Evolutionary conservation across 1,140 invertebrate species (phyloP).

Genomic region (Drosophila busckii): DNA sequence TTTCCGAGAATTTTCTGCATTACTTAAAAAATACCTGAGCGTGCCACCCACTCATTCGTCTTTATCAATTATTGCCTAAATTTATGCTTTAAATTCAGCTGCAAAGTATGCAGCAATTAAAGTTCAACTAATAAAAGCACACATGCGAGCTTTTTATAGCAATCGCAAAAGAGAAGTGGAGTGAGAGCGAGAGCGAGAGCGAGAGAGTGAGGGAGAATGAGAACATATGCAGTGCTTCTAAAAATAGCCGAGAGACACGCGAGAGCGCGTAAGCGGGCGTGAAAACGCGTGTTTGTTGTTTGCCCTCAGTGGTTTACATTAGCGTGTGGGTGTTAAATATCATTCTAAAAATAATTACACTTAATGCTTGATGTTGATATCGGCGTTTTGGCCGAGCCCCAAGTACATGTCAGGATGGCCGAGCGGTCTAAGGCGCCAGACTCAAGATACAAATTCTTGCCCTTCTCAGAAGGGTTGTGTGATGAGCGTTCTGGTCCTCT

Average conservation of each 20-base stretch:
- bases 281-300: constrained; percentile 63
- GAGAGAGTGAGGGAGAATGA: constrained; percentile 1
- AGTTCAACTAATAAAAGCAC: constrained; percentile 23
- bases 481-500: constrained; percentile 87
- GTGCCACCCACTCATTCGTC: no score
- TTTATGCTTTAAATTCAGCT: constrained; percentile 9
- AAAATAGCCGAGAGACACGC: constrained; percentile 62
- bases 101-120: constrained; percentile 58
- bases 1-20: no score
- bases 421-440: constrained; percentile 87
- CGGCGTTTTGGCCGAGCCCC: background rate
- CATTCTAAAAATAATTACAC: constrained; percentile 6
- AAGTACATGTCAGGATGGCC: constrained; percentile 82
- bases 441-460: constrained; percentile 44
- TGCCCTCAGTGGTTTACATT: constrained; percentile 13
- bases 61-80: background rate
- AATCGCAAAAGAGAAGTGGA: background rate
- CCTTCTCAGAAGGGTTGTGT: constrained; percentile 42
- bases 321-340: background rate
- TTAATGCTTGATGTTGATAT: constrained; percentile 80
- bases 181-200: background rate
- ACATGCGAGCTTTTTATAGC: constrained; percentile 39
- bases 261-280: constrained; percentile 37
- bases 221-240: constrained; percentile 25
- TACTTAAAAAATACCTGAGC: no score